phyloP scores from a whole-genome alignment of 1,140 invertebrate genomes.

The Macrobrachium nipponense region DNA sequence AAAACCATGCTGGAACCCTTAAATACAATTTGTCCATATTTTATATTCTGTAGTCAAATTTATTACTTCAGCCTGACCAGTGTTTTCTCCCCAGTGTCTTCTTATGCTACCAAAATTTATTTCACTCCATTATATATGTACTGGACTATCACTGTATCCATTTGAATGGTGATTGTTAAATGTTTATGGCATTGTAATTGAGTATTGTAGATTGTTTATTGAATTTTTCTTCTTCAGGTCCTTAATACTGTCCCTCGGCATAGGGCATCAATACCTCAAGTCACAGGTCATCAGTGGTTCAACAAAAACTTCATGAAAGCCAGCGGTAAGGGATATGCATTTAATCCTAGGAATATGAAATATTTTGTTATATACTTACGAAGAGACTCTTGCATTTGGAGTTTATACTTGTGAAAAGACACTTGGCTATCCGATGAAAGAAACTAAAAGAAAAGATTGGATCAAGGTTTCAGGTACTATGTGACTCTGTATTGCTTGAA shows the following conservation, averaged over 20 bases:
- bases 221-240: conserved; percentile 11
- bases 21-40: too few relatives aligned
- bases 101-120: too few relatives aligned
- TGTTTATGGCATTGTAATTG: too few relatives aligned
- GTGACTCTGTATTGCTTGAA: conserved; percentile 66
- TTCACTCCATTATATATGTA: too few relatives aligned
- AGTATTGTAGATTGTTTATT: too few relatives aligned
- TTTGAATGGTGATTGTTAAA: too few relatives aligned
- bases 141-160: too few relatives aligned
- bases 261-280: conserved; percentile 77
- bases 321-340: conserved; percentile 31
- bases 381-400: neutral
- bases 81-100: too few relatives aligned
- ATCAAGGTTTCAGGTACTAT: conserved; percentile 67
- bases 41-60: too few relatives aligned
- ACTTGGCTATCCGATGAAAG: neutral
- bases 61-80: too few relatives aligned
- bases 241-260: conserved; percentile 73
- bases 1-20: too few relatives aligned
- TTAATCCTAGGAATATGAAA: neutral
- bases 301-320: conserved; percentile 72
- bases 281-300: conserved; percentile 84
- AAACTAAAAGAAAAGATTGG: neutral
- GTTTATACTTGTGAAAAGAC: neutral
- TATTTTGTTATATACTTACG: neutral